phyloP scores from a whole-genome alignment of 2,888 invertebrate species.

The Glyphotaelius pellucidus region DNA sequence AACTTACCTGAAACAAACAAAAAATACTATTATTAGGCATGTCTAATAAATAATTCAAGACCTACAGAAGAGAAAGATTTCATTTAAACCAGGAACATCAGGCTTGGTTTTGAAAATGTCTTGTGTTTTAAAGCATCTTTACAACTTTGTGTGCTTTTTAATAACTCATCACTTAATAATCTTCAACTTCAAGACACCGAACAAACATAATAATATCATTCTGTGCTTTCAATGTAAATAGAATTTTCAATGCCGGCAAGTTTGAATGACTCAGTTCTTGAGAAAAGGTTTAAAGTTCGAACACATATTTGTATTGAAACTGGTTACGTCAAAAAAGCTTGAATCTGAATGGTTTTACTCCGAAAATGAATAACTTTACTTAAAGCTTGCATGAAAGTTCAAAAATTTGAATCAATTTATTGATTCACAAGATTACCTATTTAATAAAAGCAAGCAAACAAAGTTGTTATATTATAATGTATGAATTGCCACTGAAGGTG shows the following conservation, averaged over 20 bases:
- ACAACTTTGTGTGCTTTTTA: too few relatives aligned
- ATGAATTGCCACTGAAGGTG: neutral
- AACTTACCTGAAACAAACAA: neutral
- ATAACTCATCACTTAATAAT: too few relatives aligned
- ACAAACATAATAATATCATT: too few relatives aligned
- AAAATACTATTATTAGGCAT: neutral
- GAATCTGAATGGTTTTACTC: neutral
- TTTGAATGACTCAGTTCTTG: neutral
- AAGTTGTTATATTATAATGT: too few relatives aligned
- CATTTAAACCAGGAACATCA: too few relatives aligned
- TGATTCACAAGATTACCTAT: neutral
- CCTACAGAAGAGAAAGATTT: neutral
- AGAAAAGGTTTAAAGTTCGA: neutral
- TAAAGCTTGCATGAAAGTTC: neutral
- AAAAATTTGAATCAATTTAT: neutral
- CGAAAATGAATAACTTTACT: neutral
- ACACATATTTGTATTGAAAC: neutral
- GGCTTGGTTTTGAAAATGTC: too few relatives aligned
- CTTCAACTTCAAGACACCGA: too few relatives aligned
- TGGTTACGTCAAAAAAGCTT: neutral
- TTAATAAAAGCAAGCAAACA: too few relatives aligned
- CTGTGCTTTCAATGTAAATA: too few relatives aligned
- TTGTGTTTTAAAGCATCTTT: too few relatives aligned
- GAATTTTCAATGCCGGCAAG: neutral
- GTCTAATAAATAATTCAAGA: neutral